Conservation (phyloP, 2,797 vertebrate species). For the Chrosomus eos region DNA sequence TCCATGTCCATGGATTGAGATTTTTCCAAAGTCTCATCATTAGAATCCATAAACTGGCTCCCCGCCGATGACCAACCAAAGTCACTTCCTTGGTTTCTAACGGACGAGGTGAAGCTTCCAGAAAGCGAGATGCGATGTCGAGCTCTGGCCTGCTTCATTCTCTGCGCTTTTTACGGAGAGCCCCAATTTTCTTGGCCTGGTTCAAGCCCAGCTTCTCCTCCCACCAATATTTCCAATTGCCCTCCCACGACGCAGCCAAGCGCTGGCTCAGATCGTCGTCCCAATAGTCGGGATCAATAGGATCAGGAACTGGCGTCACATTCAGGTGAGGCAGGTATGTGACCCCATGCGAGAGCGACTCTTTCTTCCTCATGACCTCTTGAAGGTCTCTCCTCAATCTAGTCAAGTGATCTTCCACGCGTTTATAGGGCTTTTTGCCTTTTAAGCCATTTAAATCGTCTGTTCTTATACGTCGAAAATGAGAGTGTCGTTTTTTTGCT, state of each 20-base stretch:
- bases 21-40: slow-evolving; percentile 34
- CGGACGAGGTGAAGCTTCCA: slow-evolving; percentile 82
- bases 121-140: slow-evolving; percentile 65
- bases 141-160: slow-evolving; percentile 65
- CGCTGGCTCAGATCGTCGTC: slow-evolving; percentile 76
- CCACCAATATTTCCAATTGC: slow-evolving; percentile 82
- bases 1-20: background rate
- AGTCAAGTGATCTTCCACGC: slow-evolving; percentile 1
- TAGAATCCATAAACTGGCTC: slow-evolving; percentile 63
- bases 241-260: slow-evolving; percentile 78
- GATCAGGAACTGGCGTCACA: background rate
- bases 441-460: background rate
- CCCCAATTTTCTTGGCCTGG: slow-evolving; percentile 60
- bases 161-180: slow-evolving; percentile 72
- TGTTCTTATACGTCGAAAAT: slow-evolving; percentile 11
- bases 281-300: slow-evolving; percentile 26
- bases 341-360: slow-evolving; percentile 58
- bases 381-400: slow-evolving; percentile 68
- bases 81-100: slow-evolving; percentile 72
- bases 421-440: background rate
- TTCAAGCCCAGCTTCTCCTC: slow-evolving; percentile 69
- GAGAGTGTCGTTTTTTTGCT: background rate
- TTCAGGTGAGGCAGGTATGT: slow-evolving; percentile 32
- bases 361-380: slow-evolving; percentile 59
- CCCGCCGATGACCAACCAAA: slow-evolving; percentile 48